Evolutionary conservation across 2,888 invertebrate species (phyloP).

Genomic region (Elaeidobius kamerunicus): DNA sequence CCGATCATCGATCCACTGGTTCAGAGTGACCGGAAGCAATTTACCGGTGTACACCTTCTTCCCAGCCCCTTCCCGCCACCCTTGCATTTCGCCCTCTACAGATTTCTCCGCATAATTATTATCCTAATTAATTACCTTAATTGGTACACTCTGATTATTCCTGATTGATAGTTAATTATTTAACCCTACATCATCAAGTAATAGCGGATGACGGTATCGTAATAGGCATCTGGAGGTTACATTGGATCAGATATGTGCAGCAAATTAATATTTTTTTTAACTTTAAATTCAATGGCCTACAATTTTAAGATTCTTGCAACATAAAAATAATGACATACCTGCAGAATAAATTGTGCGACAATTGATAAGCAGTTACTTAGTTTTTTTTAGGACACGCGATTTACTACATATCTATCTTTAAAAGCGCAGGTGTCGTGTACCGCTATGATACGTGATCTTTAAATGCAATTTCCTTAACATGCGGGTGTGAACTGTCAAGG

Average conservation of each 20-base stretch:
- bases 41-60: constrained; percentile 35
- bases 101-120: constrained; percentile 31
- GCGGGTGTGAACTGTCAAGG: constrained; percentile 47
- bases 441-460: constrained; percentile 36
- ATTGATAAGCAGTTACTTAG: neutral
- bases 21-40: constrained; percentile 38
- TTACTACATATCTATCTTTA: constrained; percentile 17
- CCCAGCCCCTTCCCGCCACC: constrained; percentile 30
- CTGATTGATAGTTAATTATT: constrained; percentile 39
- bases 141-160: constrained; percentile 38
- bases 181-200: constrained; percentile 27
- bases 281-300: no score
- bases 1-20: constrained; percentile 26
- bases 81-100: constrained; percentile 5
- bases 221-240: constrained; percentile 14
- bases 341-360: no score
- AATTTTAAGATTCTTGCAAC: no score
- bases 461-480: constrained; percentile 35
- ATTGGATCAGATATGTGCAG: neutral
- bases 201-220: constrained; percentile 13
- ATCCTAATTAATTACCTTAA: constrained; percentile 41
- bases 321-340: no score
- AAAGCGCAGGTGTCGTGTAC: constrained; percentile 25
- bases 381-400: constrained; percentile 18
- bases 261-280: no score